phyloP scores from a whole-genome alignment of 1,140 invertebrate species.

The Sminthurinus signatus region DNA sequence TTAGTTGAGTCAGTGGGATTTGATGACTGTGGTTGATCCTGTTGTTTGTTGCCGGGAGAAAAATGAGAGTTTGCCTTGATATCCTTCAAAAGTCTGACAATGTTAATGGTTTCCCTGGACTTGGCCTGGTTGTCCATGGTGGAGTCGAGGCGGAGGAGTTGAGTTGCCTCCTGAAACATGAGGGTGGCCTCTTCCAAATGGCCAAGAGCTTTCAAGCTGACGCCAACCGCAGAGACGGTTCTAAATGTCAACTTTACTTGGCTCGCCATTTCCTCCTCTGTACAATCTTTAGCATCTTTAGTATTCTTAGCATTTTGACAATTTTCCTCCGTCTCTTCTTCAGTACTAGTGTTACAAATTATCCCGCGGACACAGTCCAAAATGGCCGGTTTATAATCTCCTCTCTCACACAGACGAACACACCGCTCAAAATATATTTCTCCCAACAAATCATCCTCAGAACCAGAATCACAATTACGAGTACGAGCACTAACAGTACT shows the following conservation, averaged over 20 bases:
- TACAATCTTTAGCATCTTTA: no score
- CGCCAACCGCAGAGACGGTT: background rate
- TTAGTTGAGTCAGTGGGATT: background rate
- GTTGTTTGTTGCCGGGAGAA: no score
- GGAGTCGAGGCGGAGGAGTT: conserved; percentile 12
- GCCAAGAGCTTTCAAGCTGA: conserved; percentile 6
- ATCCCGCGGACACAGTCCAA: conserved; percentile 8
- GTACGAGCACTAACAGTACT: no score
- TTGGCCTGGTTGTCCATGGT: conserved; percentile 15
- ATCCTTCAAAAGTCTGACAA: conserved; percentile 26
- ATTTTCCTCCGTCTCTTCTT: background rate
- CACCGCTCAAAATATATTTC: conserved; percentile 14
- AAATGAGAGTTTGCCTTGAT: conserved; percentile 3
- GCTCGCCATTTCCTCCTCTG: no score
- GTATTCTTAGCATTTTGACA: no score
- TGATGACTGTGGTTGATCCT: no score
- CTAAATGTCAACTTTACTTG: background rate
- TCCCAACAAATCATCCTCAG: background rate
- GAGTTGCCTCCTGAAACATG: conserved; percentile 12
- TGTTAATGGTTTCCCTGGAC: conserved; percentile 22
- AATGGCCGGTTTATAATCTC: conserved; percentile 11
- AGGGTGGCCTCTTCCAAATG: background rate
- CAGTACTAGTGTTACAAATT: background rate
- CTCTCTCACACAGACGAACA: background rate
- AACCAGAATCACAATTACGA: background rate